Percentiles rank a stretch among this genome's conserved stretches.
Evolutionary conservation across 2,113 vertebrate genomes (phyloP).

Genomic region (Engraulis encrasicolus): DNA sequence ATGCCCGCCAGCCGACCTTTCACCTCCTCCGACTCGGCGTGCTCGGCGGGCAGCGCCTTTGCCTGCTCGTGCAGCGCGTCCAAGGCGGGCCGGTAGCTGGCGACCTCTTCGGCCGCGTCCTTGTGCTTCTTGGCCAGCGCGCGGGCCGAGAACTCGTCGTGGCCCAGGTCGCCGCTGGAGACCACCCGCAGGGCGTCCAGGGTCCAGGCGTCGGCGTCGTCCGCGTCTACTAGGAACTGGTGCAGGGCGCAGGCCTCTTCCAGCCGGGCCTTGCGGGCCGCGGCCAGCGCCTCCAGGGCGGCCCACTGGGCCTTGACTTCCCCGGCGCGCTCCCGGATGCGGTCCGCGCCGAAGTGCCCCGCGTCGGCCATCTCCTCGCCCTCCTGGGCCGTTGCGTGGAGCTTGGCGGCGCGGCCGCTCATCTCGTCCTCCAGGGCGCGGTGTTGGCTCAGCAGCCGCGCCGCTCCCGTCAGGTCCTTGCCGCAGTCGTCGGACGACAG

Average conservation of each 20-base stretch:
- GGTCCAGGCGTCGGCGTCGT: slow-evolving; percentile 91
- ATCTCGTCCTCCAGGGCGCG: slow-evolving; percentile 93
- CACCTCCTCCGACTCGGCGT: slow-evolving; percentile 78
- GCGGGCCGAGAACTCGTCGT: slow-evolving; percentile 94
- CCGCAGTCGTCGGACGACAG: slow-evolving; percentile 88
- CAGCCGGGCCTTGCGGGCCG: slow-evolving; percentile 81
- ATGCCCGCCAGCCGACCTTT: slow-evolving; percentile 84
- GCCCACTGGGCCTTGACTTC: slow-evolving; percentile 92
- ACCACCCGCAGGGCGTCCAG: slow-evolving; percentile 92
- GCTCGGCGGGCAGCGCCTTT: slow-evolving; percentile 74
- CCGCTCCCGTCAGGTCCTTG: slow-evolving; percentile 88
- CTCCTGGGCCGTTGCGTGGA: slow-evolving; percentile 88
- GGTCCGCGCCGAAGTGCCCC: slow-evolving; percentile 87
- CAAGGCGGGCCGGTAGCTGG: slow-evolving; percentile 85
- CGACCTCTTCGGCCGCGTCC: slow-evolving; percentile 89
- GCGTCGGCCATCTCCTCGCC: slow-evolving; percentile 88
- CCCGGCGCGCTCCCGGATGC: slow-evolving; percentile 85
- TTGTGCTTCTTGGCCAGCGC: slow-evolving; percentile 95
- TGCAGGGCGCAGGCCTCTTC: slow-evolving; percentile 88
- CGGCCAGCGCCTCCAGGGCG: slow-evolving; percentile 86
- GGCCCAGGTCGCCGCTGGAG: slow-evolving; percentile 91
- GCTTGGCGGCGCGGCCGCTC: slow-evolving; percentile 86
- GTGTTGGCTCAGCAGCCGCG: slow-evolving; percentile 91
- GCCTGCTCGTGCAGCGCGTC: slow-evolving; percentile 90
- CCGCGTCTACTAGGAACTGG: slow-evolving; percentile 92